Conservation (phyloP, 2,888 invertebrate genomes). For the Autographa gamma region DNA sequence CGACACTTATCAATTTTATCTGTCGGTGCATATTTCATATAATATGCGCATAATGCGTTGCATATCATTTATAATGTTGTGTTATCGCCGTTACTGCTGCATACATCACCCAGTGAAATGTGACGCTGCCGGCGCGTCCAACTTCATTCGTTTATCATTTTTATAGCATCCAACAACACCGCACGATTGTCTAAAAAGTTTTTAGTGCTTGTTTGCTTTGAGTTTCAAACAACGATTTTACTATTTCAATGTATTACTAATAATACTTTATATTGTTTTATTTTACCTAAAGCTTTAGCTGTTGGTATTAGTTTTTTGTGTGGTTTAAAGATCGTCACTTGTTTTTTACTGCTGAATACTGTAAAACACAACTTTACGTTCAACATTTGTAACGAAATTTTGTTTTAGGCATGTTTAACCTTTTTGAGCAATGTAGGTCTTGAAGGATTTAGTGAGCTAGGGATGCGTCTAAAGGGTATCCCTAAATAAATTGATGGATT, state of each 20-base stretch:
- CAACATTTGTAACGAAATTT: neutral
- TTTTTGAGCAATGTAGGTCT: neutral
- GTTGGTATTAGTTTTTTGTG: too few species aligned
- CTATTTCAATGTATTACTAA: neutral
- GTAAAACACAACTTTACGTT: too few species aligned
- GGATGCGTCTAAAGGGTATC: slow-evolving; percentile 20
- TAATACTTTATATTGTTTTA: too few species aligned
- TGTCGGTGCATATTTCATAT: slow-evolving; percentile 48
- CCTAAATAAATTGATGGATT: slow-evolving; percentile 52
- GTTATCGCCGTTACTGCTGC: slow-evolving; percentile 53
- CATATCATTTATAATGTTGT: slow-evolving; percentile 57
- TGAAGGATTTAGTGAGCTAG: slow-evolving; percentile 10
- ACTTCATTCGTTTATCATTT: slow-evolving; percentile 62
- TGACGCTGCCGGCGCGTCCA: slow-evolving; percentile 47
- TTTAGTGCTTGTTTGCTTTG: slow-evolving; percentile 32
- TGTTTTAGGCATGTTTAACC: neutral
- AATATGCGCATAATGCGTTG: slow-evolving; percentile 46
- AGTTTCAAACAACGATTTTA: neutral
- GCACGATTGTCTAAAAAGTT: slow-evolving; percentile 42
- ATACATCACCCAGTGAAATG: slow-evolving; percentile 57
- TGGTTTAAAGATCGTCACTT: too few species aligned
- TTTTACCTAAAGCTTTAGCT: too few species aligned
- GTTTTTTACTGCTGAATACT: too few species aligned
- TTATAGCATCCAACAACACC: slow-evolving; percentile 55
- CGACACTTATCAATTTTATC: slow-evolving; percentile 53